Evolutionary conservation across 1,140 invertebrate species (phyloP).

Genomic region (Lepidurus couesii): DNA sequence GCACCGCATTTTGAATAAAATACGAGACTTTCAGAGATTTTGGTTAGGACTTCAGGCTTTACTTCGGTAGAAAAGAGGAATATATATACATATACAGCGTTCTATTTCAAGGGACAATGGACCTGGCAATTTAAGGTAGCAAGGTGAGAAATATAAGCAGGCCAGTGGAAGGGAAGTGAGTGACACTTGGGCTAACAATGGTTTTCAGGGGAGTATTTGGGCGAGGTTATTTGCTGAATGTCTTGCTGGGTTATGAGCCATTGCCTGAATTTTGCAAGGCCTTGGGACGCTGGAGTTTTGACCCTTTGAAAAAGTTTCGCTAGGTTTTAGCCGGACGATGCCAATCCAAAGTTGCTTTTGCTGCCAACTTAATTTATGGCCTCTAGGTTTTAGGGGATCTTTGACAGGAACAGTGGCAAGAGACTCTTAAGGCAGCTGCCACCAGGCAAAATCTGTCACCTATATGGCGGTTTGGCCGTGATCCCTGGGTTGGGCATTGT

Average conservation of each 20-base stretch:
- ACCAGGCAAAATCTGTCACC: neutral
- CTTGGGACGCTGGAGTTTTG: neutral
- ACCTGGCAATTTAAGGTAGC: neutral
- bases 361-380: conserved; percentile 2
- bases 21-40: too few species aligned
- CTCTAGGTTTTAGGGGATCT: conserved; percentile 15
- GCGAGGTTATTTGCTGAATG: neutral
- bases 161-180: neutral
- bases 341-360: conserved; percentile 3
- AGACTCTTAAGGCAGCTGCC: neutral
- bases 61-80: too few species aligned
- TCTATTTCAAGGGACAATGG: neutral
- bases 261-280: neutral
- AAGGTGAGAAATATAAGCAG: neutral
- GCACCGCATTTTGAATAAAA: too few species aligned
- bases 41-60: too few species aligned
- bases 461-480: conserved; percentile 2
- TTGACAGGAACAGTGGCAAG: conserved; percentile 18
- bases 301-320: neutral
- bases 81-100: neutral
- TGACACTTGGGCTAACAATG: neutral
- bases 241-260: conserved; percentile 13
- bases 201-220: neutral
- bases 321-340: neutral
- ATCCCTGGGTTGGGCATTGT: neutral